Base-by-base conservation (phyloP, 2,888 invertebrate genomes). In the Eubasilissa splendida region DNA sequence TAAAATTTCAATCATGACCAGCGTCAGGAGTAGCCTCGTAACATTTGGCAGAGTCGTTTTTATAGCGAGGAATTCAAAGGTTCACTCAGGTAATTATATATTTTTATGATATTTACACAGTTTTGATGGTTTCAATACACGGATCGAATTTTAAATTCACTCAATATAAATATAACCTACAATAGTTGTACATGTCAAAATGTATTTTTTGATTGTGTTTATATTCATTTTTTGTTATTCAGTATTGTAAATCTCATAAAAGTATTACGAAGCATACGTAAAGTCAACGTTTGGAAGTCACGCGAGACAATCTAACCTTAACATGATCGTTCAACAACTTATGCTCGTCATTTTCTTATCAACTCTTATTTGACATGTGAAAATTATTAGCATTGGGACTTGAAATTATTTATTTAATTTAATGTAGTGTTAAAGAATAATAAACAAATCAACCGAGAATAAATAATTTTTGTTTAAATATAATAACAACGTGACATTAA, bases 1-100 rank as follows among this genome's bases (percentile, higher is more conserved):
- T 84, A 87, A 85, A 86, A 85, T 84, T 85, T 85, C 14, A 86
- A 89, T 85, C 87, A 90, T 90, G 90, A 90, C 89, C 88, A 90
- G 90, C 89, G 89, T 90, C 85, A 87, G 90, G 87, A 87, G 90
- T 85, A 89, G 90, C 86, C 88, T 90, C 83, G 86, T 90, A 83
- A 89, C 90, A 84, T 89, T 90, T 86, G 89, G 90, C 84, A 88
- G 89, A 87, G 88, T 90, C 84, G 88, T 79, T 84, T 88, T 71
- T 42, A 79, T 88, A 71, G 87, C 89, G 87, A 89, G 90, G 88
- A 89, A 89, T 87, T 87, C 88, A 84, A 90, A 89, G 83, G 86
- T 88, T 86, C 87, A 88, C 87, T 87, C 89, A 85, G 89, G 90
- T 90, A 84, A 90, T 90, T 87, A 84, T 84, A 84, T 63, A 14